Conservation (phyloP, 2,113 vertebrate genomes). For the Pipa parva region DNA sequence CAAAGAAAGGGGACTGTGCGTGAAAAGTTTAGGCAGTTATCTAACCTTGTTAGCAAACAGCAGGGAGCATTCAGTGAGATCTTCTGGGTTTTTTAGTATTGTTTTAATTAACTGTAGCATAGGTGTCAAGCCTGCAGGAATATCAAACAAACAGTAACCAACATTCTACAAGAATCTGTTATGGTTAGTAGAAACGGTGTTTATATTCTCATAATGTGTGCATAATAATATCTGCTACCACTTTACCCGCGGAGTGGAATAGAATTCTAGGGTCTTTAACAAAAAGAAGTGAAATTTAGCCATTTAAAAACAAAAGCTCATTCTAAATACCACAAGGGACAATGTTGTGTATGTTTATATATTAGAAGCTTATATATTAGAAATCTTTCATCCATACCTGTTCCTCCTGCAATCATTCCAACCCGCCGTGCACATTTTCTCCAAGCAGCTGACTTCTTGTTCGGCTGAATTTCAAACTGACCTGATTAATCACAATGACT, state of each 20-base stretch:
- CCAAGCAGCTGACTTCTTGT: conserved; percentile 61
- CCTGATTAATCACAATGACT: conserved; percentile 49
- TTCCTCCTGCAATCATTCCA: conserved; percentile 69
- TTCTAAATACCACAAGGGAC: no score
- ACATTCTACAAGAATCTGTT: no score
- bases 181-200: no score
- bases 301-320: no score
- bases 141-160: neutral
- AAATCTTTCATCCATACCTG: conserved; percentile 55
- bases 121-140: conserved; percentile 61
- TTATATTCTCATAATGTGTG: no score
- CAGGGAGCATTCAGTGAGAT: conserved; percentile 61
- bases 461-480: conserved; percentile 60
- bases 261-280: no score
- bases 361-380: no score
- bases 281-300: no score
- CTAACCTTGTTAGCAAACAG: conserved; percentile 72
- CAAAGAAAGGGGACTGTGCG: no score
- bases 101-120: conserved; percentile 65
- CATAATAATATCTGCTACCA: no score
- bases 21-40: neutral
- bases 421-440: conserved; percentile 48
- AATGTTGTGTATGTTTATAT: no score
- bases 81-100: conserved; percentile 61
- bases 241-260: no score